These are phyloP conservation scores for Galeopterus variegatus DNA, from an alignment of 2,113 vertebrate genomes.

Conservation along the genomic window DNA sequence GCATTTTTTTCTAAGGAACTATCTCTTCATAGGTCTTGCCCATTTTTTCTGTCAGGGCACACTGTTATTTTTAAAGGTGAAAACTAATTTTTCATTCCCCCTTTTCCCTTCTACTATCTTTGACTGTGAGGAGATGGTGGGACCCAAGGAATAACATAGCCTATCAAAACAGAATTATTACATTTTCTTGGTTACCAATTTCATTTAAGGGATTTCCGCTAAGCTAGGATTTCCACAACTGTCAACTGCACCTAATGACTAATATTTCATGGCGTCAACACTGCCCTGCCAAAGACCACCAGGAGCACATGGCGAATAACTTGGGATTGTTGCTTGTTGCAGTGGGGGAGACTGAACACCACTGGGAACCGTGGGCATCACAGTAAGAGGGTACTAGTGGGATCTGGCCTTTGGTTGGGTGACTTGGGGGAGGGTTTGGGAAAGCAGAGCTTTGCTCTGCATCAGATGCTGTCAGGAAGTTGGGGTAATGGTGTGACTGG, in stretches of 20 bases:
- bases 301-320: background rate
- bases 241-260: background rate
- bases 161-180: background rate
- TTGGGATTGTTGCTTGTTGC: background rate
- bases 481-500: too few relatives aligned
- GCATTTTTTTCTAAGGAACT: background rate
- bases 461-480: background rate
- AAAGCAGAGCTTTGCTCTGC: background rate
- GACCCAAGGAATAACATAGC: background rate
- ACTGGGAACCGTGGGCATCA: accelerated
- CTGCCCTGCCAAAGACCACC: background rate
- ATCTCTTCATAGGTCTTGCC: background rate
- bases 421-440: background rate
- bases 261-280: background rate
- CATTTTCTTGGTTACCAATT: background rate
- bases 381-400: background rate
- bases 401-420: background rate
- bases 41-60: background rate
- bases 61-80: background rate
- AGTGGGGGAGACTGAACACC: accelerated
- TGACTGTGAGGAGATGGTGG: background rate
- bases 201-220: constrained; percentile 13
- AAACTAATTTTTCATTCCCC: background rate
- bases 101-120: background rate
- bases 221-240: background rate